Percentiles rank a stretch among this genome's conserved stretches.
Conservation (phyloP, 2,797 vertebrate genomes). For the Falco novaeseelandiae region DNA sequence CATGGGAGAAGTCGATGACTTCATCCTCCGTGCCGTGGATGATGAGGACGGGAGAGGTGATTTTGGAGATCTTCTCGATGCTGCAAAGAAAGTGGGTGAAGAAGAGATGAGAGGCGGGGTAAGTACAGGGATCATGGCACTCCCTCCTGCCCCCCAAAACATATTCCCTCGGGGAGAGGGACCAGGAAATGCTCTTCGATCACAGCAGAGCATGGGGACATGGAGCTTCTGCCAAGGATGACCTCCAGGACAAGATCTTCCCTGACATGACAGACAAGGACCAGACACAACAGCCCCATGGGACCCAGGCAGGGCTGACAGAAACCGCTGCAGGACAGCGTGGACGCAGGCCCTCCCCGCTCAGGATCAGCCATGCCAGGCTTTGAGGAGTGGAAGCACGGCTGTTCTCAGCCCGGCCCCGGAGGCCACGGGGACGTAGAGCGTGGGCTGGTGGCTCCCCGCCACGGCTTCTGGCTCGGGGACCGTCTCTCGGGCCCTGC, state of each 20-base stretch:
- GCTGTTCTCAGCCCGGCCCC: neutral
- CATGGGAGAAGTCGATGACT: conserved; percentile 98
- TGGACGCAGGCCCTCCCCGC: neutral
- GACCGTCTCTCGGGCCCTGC: neutral
- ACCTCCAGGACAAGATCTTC: neutral
- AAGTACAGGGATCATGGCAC: neutral
- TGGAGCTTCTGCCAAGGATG: neutral
- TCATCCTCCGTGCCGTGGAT: conserved; percentile 98
- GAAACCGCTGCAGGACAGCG: neutral
- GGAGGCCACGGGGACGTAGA: neutral
- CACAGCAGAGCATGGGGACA: neutral
- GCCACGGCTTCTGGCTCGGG: neutral
- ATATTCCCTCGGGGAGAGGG: neutral
- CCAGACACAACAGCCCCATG: neutral
- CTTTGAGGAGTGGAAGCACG: neutral
- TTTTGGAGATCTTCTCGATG: conserved; percentile 98
- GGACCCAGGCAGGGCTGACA: neutral
- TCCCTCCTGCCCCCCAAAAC: neutral
- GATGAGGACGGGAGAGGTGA: conserved; percentile 96
- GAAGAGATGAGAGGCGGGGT: neutral
- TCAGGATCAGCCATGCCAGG: fast-evolving
- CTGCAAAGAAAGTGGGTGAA: conserved; percentile 67
- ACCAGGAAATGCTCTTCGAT: neutral
- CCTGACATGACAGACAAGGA: neutral
- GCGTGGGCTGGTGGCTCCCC: neutral